Evolutionary conservation across 1,140 invertebrate species (phyloP), one percentile per base, ranked within the genome.

Genomic region (Pectinophora gossypiella): DNA sequence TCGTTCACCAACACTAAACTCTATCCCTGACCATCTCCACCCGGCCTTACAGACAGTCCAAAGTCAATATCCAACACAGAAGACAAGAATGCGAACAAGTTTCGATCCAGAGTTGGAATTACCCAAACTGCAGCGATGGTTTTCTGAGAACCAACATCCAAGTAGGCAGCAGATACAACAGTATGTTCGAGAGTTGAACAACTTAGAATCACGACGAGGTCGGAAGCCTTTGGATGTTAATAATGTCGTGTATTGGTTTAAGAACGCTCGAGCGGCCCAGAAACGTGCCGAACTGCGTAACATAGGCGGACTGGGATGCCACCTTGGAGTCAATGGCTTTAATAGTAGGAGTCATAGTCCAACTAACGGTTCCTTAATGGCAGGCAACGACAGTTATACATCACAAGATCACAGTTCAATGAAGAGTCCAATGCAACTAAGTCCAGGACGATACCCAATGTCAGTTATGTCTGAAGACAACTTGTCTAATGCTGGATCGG

Each of bases 191-290:
- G 97, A 99, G 75, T 88, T 99, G 47, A 99, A 99, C 77, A 93
- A 93, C 32, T 82, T 98, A 42, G 96, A 98, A 66, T 98, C 97
- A 23, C 90, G 98, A 12, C 90, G 95, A 55, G 97, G 97, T 6
- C 89, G 96, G 35, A 98, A 98, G 72, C 97, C 96, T 0, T 89
- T 99, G 18, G 97, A 99, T 84, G 93, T 98, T 0, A 98, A 98
- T 72, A 99, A 99, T 78, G 97, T 99, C 9, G 97, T 99, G 16
- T 99, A 99, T 81, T 99, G 98, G 98, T 99, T 99, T 80, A 99
- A 99, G 85, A 99, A 99, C 78, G 97, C 98, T 0, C 90, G 98
- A 48, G 98, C 98, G 7, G 97, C 98, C 1, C 95, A 97, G 78
- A 97, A 98, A 74, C 89, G 97, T 35, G 94, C 95, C 0, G 95